These are phyloP conservation scores for Gryllus longicercus DNA, from an alignment of 2,888 invertebrate species.

Conservation along the genomic window DNA sequence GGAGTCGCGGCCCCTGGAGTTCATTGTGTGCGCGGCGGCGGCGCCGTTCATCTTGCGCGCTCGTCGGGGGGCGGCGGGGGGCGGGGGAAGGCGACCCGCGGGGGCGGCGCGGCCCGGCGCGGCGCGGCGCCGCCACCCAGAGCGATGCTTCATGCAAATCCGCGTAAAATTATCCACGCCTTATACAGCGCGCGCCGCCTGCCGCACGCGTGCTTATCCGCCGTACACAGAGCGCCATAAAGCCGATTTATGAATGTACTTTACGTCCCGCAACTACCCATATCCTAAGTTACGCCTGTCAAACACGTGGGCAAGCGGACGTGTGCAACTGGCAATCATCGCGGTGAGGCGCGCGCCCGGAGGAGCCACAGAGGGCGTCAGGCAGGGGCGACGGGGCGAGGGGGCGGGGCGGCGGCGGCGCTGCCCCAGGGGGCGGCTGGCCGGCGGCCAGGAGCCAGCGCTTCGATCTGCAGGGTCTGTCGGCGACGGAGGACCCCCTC, in stretches of 20 bases:
- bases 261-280: slow-evolving; percentile 17
- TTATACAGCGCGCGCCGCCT: not conserved
- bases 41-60: too few species aligned
- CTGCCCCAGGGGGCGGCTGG: too few species aligned
- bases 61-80: too few species aligned
- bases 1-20: too few species aligned
- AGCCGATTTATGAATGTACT: slow-evolving; percentile 1
- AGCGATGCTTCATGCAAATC: slow-evolving; percentile 9
- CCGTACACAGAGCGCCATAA: not conserved
- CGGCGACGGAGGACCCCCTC: too few species aligned
- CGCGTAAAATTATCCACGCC: not conserved
- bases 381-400: not conserved
- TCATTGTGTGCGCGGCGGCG: too few species aligned
- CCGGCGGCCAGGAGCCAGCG: too few species aligned
- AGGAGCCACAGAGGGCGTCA: not conserved
- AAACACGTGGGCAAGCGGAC: not conserved
- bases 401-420: not conserved
- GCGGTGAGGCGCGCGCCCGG: not conserved
- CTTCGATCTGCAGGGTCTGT: too few species aligned
- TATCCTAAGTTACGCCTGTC: slow-evolving; percentile 17
- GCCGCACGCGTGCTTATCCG: not conserved
- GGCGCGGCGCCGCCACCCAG: not conserved
- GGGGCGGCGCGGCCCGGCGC: not conserved
- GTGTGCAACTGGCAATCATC: not conserved
- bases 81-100: not conserved